Conservation (phyloP, 2,888 invertebrate species). For the Chironomus tentans region DNA sequence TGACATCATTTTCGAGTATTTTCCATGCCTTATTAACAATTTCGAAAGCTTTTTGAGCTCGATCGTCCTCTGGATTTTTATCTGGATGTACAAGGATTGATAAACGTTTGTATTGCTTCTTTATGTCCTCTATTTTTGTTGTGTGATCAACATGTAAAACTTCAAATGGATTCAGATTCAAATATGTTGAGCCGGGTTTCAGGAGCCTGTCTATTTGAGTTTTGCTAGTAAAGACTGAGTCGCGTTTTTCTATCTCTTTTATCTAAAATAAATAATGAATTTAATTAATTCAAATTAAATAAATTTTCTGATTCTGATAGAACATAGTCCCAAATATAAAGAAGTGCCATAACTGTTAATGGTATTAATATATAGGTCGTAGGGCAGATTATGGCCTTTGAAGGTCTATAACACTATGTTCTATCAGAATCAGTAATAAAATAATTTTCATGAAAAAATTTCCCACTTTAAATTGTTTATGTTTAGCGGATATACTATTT, state of each 20-base stretch:
- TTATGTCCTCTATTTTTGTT: conserved; percentile 79
- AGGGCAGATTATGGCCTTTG: too few species aligned
- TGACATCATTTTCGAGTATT: conserved; percentile 88
- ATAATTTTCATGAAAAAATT: too few species aligned
- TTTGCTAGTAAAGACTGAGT: conserved; percentile 90
- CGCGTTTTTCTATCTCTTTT: conserved; percentile 96
- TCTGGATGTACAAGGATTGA: conserved; percentile 99
- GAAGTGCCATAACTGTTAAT: too few species aligned
- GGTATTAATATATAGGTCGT: too few species aligned
- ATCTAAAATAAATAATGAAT: too few species aligned
- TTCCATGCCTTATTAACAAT: conserved; percentile 94
- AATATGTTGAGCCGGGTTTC: conserved; percentile 95
- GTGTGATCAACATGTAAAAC: conserved; percentile 86
- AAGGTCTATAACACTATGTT: too few species aligned
- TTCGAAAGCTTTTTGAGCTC: conserved; percentile 88
- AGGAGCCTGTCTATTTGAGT: conserved; percentile 95
- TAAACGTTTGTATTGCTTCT: conserved; percentile 90
- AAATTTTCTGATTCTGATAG: too few species aligned
- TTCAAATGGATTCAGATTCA: conserved; percentile 95
- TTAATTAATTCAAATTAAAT: too few species aligned
- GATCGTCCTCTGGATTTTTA: conserved; percentile 95
- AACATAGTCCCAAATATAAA: too few species aligned
- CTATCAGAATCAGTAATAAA: too few species aligned
- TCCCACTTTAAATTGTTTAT: not conserved
- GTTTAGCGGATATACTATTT: not conserved